phyloP scores from a whole-genome alignment of 2,113 vertebrate genomes.

The Empidonax alnorum region DNA sequence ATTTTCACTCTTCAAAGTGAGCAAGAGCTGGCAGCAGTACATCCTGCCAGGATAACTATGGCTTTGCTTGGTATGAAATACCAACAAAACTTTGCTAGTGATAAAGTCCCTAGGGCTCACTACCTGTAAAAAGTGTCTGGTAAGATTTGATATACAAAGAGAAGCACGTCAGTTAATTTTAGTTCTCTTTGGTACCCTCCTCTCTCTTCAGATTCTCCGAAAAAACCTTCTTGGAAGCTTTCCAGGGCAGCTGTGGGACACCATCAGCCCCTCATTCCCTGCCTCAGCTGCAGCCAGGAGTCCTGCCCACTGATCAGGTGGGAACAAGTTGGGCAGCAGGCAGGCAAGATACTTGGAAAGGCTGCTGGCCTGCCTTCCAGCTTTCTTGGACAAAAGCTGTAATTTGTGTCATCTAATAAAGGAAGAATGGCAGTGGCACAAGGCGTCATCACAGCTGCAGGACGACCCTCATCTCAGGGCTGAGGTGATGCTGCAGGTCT shows the following conservation, averaged over 20 bases:
- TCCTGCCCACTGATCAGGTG: background rate
- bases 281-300: background rate
- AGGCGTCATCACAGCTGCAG: background rate
- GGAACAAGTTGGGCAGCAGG: background rate
- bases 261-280: background rate
- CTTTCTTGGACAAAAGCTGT: background rate
- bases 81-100: background rate
- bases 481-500: background rate
- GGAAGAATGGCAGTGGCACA: background rate
- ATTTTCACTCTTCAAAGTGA: background rate
- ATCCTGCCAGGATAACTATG: background rate
- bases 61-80: background rate
- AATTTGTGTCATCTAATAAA: background rate
- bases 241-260: background rate
- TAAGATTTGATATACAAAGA: background rate
- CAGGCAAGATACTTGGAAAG: background rate
- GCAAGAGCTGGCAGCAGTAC: background rate
- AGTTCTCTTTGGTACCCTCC: background rate
- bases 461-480: background rate
- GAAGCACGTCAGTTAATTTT: background rate
- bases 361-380: background rate
- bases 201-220: background rate
- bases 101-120: background rate
- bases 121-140: background rate
- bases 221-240: no score